Conservation (phyloP, 1,140 invertebrate species). For the Caenorhabditis brenneri region DNA sequence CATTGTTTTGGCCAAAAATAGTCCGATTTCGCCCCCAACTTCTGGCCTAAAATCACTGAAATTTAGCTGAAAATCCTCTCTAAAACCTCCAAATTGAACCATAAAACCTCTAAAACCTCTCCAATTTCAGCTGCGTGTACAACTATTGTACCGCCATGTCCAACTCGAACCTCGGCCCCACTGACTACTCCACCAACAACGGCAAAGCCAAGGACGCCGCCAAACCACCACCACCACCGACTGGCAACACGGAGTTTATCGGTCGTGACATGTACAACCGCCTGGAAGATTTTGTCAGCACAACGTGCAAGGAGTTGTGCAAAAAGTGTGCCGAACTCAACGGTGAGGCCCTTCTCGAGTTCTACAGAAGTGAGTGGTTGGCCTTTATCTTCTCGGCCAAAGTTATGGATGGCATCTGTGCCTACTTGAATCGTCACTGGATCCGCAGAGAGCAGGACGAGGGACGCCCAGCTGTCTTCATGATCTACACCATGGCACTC, state of each 20-base stretch:
- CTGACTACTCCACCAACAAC: not conserved
- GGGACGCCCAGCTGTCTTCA: slow-evolving; percentile 91
- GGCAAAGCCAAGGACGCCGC: too few relatives aligned
- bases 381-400: slow-evolving; percentile 96
- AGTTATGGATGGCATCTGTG: slow-evolving; percentile 92
- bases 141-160: not conserved
- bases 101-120: not conserved
- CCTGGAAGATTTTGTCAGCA: not conserved
- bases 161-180: not conserved
- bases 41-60: too few relatives aligned
- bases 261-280: not conserved
- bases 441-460: slow-evolving; percentile 95
- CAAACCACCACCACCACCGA: too few relatives aligned
- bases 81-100: too few relatives aligned
- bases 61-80: too few relatives aligned
- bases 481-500: slow-evolving; percentile 81
- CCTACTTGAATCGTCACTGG: slow-evolving; percentile 97
- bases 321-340: not conserved
- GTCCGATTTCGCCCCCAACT: too few relatives aligned
- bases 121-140: not conserved
- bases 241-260: not conserved
- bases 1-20: too few relatives aligned
- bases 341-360: slow-evolving; percentile 79
- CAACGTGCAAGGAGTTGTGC: not conserved
- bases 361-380: slow-evolving; percentile 96